Percentiles rank a stretch among this genome's conserved stretches.
Evolutionary conservation across 2,113 vertebrate genomes (phyloP).

Genomic region (Nicator chloris): DNA sequence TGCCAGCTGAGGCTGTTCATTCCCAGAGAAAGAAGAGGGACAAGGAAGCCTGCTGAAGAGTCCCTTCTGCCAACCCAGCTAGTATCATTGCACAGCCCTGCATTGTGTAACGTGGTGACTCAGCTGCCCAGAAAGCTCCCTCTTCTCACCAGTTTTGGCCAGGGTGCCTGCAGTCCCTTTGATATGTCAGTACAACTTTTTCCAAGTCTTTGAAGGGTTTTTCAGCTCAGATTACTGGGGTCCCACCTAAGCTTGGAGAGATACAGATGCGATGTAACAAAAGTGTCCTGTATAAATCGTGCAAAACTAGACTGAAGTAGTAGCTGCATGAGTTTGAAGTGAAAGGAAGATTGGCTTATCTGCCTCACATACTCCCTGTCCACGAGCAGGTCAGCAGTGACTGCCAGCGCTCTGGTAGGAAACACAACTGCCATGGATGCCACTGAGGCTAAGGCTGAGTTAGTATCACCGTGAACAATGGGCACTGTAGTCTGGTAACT

Average conservation of each 20-base stretch:
- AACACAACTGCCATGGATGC: accelerated
- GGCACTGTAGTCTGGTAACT: background rate
- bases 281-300: background rate
- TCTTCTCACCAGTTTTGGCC: background rate
- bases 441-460: background rate
- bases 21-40: background rate
- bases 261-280: accelerated
- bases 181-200: background rate
- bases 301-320: background rate
- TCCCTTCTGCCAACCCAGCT: background rate
- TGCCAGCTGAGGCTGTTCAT: background rate
- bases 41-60: background rate
- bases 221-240: background rate
- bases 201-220: background rate
- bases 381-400: background rate
- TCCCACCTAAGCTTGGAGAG: background rate
- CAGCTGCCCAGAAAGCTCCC: background rate
- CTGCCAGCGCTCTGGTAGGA: background rate
- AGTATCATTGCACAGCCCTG: background rate
- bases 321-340: background rate
- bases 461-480: background rate
- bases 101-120: background rate
- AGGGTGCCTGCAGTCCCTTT: background rate
- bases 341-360: background rate
- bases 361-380: background rate